phyloP scores from a whole-genome alignment of 92 coral and sea anemone genomes.

The Umimayanthus kanabou region DNA sequence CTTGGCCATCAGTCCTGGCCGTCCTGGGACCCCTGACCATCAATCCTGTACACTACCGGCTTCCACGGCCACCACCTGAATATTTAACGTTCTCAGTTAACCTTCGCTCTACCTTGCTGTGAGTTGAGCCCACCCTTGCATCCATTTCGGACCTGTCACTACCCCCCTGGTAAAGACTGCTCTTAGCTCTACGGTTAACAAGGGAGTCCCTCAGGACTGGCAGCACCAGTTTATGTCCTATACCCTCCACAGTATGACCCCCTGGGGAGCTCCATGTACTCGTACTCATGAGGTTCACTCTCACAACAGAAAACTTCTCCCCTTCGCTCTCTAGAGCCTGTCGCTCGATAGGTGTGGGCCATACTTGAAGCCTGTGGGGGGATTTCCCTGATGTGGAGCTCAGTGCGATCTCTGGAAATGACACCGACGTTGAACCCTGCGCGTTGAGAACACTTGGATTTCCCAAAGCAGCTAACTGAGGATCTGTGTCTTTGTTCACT shows the following conservation, averaged over 20 bases:
- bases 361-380: not conserved
- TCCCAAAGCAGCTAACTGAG: not conserved
- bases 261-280: not conserved
- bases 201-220: not conserved
- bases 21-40: not conserved
- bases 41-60: not conserved
- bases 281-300: not conserved
- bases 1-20: no score
- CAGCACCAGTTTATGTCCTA: not conserved
- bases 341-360: not conserved
- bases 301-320: not conserved
- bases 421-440: not conserved
- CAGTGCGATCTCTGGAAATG: not conserved
- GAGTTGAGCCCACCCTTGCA: not conserved
- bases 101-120: not conserved
- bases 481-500: not conserved
- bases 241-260: not conserved
- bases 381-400: not conserved
- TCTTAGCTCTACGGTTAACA: not conserved
- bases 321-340: not conserved
- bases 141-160: not conserved
- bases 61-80: conserved; percentile 11
- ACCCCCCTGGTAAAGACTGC: not conserved
- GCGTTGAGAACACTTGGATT: not conserved
- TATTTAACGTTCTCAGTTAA: not conserved